phyloP scores from a whole-genome alignment of 2,888 invertebrate species.

The Bhutanitis thaidina region DNA sequence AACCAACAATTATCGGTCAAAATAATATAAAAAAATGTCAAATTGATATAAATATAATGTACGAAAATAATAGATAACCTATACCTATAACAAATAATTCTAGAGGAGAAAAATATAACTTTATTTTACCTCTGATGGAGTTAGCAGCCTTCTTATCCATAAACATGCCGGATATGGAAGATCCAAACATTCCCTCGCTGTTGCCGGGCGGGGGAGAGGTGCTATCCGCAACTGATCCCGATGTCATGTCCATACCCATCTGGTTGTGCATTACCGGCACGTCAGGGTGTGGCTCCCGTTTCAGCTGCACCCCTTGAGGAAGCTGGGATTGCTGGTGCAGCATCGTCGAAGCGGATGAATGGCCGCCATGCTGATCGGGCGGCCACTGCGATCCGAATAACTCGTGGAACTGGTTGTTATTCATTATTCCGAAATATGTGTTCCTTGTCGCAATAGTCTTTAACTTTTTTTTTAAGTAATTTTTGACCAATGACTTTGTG shows the following conservation, averaged over 20 bases:
- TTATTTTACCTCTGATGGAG: conserved; percentile 81
- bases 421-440: conserved; percentile 48
- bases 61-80: no score
- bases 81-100: no score
- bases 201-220: conserved; percentile 80
- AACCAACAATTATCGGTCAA: no score
- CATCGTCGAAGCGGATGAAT: conserved; percentile 69
- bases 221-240: conserved; percentile 77
- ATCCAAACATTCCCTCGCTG: conserved; percentile 68
- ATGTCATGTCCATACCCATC: conserved; percentile 56
- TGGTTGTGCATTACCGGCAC: conserved; percentile 57
- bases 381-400: conserved; percentile 76
- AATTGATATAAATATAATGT: no score
- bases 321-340: conserved; percentile 55
- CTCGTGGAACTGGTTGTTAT: conserved; percentile 72
- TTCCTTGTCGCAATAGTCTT: conserved; percentile 21
- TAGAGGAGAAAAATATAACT: neutral
- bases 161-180: conserved; percentile 69
- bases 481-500: conserved; percentile 52
- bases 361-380: conserved; percentile 72
- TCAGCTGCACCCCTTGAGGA: conserved; percentile 59
- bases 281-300: conserved; percentile 60
- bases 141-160: conserved; percentile 82
- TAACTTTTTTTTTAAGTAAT: conserved; percentile 44
- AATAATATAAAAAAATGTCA: no score